These are phyloP conservation scores for Barnardius zonarius DNA, from an alignment of 2,113 vertebrate genomes.

Conservation along the genomic window DNA sequence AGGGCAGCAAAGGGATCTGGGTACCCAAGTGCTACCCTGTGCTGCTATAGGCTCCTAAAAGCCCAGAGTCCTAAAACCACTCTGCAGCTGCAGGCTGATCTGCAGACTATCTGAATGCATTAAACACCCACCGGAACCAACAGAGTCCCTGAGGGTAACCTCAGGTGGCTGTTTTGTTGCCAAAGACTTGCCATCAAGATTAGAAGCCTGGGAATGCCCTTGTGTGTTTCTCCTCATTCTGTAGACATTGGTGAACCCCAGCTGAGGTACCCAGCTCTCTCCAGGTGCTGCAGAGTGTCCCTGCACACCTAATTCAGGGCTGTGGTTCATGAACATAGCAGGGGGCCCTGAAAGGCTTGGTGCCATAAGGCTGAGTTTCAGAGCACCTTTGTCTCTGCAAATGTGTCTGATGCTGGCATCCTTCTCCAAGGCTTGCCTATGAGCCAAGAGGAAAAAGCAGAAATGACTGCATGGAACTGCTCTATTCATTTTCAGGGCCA, in stretches of 20 bases:
- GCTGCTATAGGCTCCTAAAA: not conserved
- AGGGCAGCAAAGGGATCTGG: not conserved
- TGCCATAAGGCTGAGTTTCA: not conserved
- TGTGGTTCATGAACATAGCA: not conserved
- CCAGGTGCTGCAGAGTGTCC: not conserved
- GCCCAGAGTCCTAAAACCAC: accelerated
- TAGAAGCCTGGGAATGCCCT: not conserved
- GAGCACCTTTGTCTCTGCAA: not conserved
- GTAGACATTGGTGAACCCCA: not conserved
- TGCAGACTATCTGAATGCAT: not conserved
- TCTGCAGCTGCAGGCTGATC: not conserved
- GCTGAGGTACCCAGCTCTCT: not conserved
- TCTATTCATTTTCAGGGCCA: not conserved
- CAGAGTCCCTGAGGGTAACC: not conserved
- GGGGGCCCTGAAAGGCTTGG: not conserved
- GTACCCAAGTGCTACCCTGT: not conserved
- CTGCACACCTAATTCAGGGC: not conserved
- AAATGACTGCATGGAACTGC: not conserved
- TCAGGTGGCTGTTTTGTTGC: not conserved
- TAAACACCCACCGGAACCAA: accelerated
- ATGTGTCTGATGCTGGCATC: not conserved
- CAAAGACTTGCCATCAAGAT: not conserved
- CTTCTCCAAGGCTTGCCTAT: not conserved
- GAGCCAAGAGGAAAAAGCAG: not conserved
- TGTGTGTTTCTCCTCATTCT: not conserved